Evolutionary conservation across 2,888 invertebrate genomes (phyloP).

Genomic region (Pegoplata infirma): DNA sequence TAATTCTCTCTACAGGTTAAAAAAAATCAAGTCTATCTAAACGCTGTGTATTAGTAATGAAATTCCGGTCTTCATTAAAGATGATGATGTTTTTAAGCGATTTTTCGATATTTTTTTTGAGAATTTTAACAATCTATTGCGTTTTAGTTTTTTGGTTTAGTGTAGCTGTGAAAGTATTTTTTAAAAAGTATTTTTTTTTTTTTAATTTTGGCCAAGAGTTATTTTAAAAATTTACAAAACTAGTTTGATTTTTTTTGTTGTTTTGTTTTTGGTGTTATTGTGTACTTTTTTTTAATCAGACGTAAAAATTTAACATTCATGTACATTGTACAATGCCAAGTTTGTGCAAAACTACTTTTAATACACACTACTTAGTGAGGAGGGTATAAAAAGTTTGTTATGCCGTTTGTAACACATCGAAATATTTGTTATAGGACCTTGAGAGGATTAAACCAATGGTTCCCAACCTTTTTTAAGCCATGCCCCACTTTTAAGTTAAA

Average conservation of each 20-base stretch:
- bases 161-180: constrained; percentile 36
- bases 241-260: constrained; percentile 29
- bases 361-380: too few relatives aligned
- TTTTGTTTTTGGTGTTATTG: constrained; percentile 10
- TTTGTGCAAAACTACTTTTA: constrained; percentile 43
- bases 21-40: too few relatives aligned
- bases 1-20: too few relatives aligned
- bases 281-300: constrained; percentile 36
- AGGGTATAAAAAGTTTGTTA: too few relatives aligned
- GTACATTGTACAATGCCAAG: constrained; percentile 60
- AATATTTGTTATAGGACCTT: too few relatives aligned
- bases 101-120: constrained; percentile 2
- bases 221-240: constrained; percentile 49
- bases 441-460: too few relatives aligned
- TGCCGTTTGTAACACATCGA: too few relatives aligned
- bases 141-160: background rate
- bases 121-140: background rate
- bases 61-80: background rate
- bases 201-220: constrained; percentile 43
- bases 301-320: constrained; percentile 37
- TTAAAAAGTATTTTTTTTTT: too few relatives aligned
- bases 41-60: too few relatives aligned
- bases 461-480: too few relatives aligned
- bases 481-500: too few relatives aligned
- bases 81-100: background rate